Percentiles rank a stretch among this genome's conserved stretches.
These are phyloP conservation scores for Drosophila nr. medialis DNA, from an alignment of 2,888 invertebrate genomes.

Conservation along the genomic window DNA sequence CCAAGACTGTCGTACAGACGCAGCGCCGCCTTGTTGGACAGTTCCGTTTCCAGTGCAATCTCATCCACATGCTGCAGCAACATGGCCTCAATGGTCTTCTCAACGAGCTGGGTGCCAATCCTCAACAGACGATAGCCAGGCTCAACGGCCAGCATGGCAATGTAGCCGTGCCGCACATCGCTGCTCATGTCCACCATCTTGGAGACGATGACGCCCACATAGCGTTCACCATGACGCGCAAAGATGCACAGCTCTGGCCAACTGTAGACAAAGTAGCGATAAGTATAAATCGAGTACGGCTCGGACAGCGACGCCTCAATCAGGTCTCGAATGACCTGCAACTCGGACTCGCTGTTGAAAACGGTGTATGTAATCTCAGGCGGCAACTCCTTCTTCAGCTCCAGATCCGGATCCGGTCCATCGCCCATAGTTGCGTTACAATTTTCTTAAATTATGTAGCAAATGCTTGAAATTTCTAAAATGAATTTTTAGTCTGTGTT, in stretches of 20 bases:
- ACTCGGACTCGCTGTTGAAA: slow-evolving; percentile 49
- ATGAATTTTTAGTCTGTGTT: neutral
- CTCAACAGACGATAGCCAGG: slow-evolving; percentile 46
- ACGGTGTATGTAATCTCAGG: slow-evolving; percentile 21
- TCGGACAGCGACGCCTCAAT: slow-evolving; percentile 62
- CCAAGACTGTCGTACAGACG: slow-evolving; percentile 98
- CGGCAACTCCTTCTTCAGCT: slow-evolving; percentile 80
- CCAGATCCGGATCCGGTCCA: neutral
- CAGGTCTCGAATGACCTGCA: slow-evolving; percentile 43
- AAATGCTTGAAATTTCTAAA: slow-evolving; percentile 1
- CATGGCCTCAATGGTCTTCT: slow-evolving; percentile 90
- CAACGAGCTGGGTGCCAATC: slow-evolving; percentile 58
- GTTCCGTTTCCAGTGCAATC: slow-evolving; percentile 99
- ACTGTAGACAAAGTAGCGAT: slow-evolving; percentile 71
- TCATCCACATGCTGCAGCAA: slow-evolving; percentile 97
- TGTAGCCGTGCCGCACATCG: slow-evolving; percentile 45
- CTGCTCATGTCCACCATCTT: slow-evolving; percentile 47
- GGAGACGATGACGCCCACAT: slow-evolving; percentile 69
- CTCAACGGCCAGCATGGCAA: slow-evolving; percentile 71
- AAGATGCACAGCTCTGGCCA: slow-evolving; percentile 67
- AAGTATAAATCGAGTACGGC: slow-evolving; percentile 71
- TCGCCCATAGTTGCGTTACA: slow-evolving; percentile 25
- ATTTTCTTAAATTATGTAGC: neutral
- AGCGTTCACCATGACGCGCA: slow-evolving; percentile 48
- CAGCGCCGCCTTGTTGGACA: slow-evolving; percentile 97